phyloP scores from a whole-genome alignment of 2,888 invertebrate species.

The Eulithis prunata region DNA sequence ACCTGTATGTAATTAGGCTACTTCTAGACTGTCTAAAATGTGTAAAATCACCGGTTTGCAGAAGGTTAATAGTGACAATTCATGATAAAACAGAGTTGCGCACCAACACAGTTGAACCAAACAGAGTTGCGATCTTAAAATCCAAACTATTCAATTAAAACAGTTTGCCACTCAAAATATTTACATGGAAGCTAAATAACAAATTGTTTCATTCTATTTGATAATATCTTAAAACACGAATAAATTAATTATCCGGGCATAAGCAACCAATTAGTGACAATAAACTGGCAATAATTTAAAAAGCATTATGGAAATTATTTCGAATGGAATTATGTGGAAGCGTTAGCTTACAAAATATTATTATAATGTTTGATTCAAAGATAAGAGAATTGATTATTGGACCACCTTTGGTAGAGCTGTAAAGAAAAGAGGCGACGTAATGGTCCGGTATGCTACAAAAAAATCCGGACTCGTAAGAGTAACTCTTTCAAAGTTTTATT shows the following conservation, averaged over 20 bases:
- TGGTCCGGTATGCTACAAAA: no score
- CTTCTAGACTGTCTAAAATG: no score
- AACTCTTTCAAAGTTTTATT: no score
- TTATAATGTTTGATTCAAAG: conserved; percentile 26
- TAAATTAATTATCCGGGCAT: conserved; percentile 73
- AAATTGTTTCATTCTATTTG: conserved; percentile 75
- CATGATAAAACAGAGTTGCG: background rate
- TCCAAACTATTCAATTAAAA: conserved; percentile 66
- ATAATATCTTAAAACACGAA: conserved; percentile 65
- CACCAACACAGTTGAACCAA: no score
- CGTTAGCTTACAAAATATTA: conserved; percentile 34
- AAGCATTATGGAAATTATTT: conserved; percentile 44
- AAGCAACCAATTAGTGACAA: conserved; percentile 64
- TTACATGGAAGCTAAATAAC: conserved; percentile 55
- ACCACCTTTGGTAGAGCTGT: conserved; percentile 17
- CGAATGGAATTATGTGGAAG: conserved; percentile 31
- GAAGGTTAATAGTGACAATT: no score
- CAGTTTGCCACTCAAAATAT: conserved; percentile 55
- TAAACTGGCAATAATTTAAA: conserved; percentile 43
- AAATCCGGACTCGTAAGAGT: no score
- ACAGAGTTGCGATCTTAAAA: conserved; percentile 30
- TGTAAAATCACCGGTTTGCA: no score
- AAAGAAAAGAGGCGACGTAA: background rate
- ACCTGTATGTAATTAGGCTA: no score
- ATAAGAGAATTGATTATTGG: conserved; percentile 12